These are phyloP conservation scores for Invenusta paracnida DNA, from an alignment of 2,888 invertebrate genomes.

Conservation along the genomic window DNA sequence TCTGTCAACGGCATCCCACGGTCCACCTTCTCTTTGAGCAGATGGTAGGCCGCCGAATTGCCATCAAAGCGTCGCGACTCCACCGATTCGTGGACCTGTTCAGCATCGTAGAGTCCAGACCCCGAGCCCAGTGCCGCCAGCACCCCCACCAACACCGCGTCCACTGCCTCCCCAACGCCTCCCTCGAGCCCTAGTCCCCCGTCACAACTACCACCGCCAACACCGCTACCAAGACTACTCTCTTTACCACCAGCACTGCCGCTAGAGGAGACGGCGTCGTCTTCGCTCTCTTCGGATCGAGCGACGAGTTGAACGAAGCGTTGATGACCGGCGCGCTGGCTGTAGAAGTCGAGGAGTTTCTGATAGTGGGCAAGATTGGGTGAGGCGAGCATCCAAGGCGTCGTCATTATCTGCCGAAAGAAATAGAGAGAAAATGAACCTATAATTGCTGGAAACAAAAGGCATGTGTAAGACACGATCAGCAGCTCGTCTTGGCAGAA, in stretches of 20 bases:
- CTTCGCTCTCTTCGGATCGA: not conserved
- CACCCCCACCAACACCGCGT: too few species aligned
- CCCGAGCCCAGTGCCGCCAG: not conserved
- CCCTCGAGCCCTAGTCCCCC: too few species aligned
- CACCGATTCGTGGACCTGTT: not conserved
- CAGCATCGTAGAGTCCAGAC: not conserved
- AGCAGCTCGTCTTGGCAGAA: too few species aligned
- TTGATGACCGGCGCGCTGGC: not conserved
- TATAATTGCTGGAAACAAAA: too few species aligned
- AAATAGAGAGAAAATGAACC: too few species aligned
- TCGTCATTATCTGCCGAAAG: not conserved
- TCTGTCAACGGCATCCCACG: too few species aligned
- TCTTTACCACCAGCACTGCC: not conserved
- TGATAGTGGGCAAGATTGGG: not conserved
- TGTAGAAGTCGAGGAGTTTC: not conserved
- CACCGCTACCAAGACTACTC: too few species aligned
- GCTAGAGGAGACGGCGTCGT: not conserved
- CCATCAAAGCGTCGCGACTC: not conserved
- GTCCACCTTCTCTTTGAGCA: not conserved
- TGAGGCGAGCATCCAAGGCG: constrained; percentile 10
- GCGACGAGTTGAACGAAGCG: not conserved
- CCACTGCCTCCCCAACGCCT: too few species aligned
- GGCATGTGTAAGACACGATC: too few species aligned
- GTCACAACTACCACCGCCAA: too few species aligned
- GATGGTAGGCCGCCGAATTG: not conserved